phyloP scores from a whole-genome alignment of 2,888 invertebrate species.

The Lasiommata megera region DNA sequence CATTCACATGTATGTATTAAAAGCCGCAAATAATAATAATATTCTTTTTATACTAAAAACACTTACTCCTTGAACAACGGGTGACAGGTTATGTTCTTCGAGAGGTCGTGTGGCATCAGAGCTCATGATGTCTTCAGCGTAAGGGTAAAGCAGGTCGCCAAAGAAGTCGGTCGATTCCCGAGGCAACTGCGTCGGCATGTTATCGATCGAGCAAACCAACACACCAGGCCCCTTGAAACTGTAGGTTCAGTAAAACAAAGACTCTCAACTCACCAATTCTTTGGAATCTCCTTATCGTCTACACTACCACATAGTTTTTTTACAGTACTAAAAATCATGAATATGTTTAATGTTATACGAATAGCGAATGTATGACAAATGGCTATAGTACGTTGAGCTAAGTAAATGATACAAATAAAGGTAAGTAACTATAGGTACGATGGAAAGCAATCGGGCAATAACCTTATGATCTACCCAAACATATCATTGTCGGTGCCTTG shows the following conservation, averaged over 20 bases:
- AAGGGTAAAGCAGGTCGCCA: conserved; percentile 95
- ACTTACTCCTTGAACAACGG: conserved; percentile 85
- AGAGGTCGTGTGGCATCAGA: conserved; percentile 91
- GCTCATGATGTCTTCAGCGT: conserved; percentile 91
- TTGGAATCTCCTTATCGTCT: too few species aligned
- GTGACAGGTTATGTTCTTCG: conserved; percentile 88
- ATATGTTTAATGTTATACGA: not conserved
- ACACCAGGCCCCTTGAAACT: conserved; percentile 98
- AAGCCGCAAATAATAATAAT: not conserved
- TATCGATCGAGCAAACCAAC: conserved; percentile 99
- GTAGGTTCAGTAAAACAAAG: conserved; percentile 13
- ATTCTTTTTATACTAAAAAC: not conserved
- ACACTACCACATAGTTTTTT: too few species aligned
- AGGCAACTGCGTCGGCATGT: conserved; percentile 99
- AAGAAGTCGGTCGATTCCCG: conserved; percentile 98
- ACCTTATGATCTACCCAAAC: not conserved
- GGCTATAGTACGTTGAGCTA: not conserved
- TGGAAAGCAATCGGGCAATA: not conserved
- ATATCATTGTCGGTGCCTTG: not conserved
- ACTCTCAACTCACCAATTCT: not conserved
- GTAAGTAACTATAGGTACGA: not conserved
- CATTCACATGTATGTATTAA: not conserved
- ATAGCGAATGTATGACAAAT: not conserved
- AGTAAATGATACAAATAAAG: not conserved
- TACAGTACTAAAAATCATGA: too few species aligned